Base-by-base conservation (phyloP, 2,888 invertebrate species). In the Pseudoips prasinana region DNA sequence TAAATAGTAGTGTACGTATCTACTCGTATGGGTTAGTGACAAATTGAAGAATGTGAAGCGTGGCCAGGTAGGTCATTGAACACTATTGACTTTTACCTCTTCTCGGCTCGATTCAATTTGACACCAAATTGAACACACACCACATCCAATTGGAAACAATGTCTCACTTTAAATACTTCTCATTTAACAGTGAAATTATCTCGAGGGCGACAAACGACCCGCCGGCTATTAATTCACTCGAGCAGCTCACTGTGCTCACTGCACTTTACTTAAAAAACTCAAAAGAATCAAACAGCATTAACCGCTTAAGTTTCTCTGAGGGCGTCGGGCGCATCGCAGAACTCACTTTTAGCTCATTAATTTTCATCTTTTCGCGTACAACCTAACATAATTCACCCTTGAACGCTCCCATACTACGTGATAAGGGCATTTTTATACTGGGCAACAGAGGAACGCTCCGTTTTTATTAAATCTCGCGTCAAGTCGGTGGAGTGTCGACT, bases 261-360 rank as follows among this genome's bases (percentile, higher is more conserved):
- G 66, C 64, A 64, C 57, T 55, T 62, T 58, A 43, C 48, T 53
- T 57, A 58, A 64, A 64, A 65, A 63, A 59, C 50, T 53, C 55
- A 67, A 72, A 72, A 71, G 67, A 74, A 70, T 77, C 73, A 72
- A 73, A 75, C 61, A 64, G 69, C 64, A 69, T 69, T 72, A 77
- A 70, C 72, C 72, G 69, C 64, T 66, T 67, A 67, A 68, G 72
- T 65, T 68, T 62, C 59, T 43, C 55, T 44, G 46, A 46, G 45
- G 53, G 56, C 56, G 48, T 48, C 59, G 56, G 48, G 46, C 59
- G 57, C 68, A 57, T 60, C 64, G 64, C 57, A 53, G 58, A 62
- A 71, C 75, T 80, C 81, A 74, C 74, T 85, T 80, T 82, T 84
- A 79, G 71, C 80, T 88, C 88, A 87, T 88, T 88, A 88, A 87